Evolutionary conservation across 2,888 invertebrate species (phyloP), one percentile per base, ranked within the genome.

Genomic region (Clivina fossor): DNA sequence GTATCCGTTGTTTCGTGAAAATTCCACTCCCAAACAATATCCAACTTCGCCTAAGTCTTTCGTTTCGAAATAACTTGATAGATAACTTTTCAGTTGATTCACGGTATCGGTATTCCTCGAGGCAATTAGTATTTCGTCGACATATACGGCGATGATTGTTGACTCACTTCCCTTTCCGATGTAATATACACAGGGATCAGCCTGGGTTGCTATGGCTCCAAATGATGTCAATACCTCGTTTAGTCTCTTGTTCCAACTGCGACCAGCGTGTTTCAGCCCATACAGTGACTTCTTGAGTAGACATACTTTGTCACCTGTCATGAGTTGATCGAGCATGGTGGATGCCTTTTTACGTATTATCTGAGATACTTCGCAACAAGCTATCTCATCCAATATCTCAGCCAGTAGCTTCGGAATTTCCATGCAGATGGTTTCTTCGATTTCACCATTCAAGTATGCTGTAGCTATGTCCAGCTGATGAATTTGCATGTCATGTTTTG

Each of bases 31-130:
- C 5, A 33, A 3, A 16, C 4, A 33, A 7, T 9, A 8, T 33
- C 11, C 8, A 1, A 33, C 11, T n/a, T 33, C 4, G 3, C 33
- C 33, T 7, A 33, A 16, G 7, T 33, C n/a, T 1, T n/a, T 4
- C 7, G 16, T n/a, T 5, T 33, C 7, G 7, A 33, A 33, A n/a
- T 4, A 2, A 3, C 11, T 30, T 11, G 3, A 4, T 9, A 30
- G 30, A 2, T 11, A 9, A 2, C 11, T 11, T 2, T 30, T 30
- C 3, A 2, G 11, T 4, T n/a, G 1, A 58, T 46, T 15, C 62
- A 61, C 18, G 60, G 60, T 32, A 59, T 60, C 35, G 60, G 53
- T 15, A 58, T 60, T 18, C 60, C 62, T 24, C 58, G 50, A 11
- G 46, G 37, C 2, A 55, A 56, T n/a, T 38, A 49, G 2, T 35